A percentile compares a stretch with the other conserved stretches of the same genome.
Evolutionary conservation across 53 echinoderm and acorn worm species (phyloP).

Genomic region (Arbacia lixula): DNA sequence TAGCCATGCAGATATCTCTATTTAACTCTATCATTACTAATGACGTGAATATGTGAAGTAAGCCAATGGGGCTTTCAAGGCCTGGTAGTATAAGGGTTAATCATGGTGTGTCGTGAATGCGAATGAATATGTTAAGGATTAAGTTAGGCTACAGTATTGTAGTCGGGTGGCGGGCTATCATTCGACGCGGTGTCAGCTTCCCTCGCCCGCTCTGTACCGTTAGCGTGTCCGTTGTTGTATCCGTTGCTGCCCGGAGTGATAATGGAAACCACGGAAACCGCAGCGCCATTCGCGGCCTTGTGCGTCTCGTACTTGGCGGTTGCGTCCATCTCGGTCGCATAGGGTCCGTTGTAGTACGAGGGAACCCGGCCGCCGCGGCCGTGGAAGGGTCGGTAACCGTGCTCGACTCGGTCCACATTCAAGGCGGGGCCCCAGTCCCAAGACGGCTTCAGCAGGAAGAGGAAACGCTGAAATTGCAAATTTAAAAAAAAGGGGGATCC

Average conservation of each 20-base stretch:
- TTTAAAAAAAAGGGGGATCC: neutral
- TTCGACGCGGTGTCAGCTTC: conserved; percentile 40
- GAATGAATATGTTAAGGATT: no score
- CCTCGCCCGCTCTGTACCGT: neutral
- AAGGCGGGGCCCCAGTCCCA: conserved; percentile 89
- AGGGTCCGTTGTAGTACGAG: neutral
- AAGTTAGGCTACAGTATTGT: conserved; percentile 6
- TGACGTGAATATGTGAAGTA: no score
- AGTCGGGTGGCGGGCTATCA: conserved; percentile 37
- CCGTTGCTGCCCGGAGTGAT: no score
- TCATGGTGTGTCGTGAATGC: no score
- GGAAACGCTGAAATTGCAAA: conserved; percentile 64
- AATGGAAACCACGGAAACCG: neutral
- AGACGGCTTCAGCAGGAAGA: conserved; percentile 59
- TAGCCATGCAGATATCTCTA: no score
- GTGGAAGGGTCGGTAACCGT: conserved; percentile 70
- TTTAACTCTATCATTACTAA: no score
- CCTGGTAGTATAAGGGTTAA: no score
- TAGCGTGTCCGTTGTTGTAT: neutral
- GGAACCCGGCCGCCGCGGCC: conserved; percentile 17
- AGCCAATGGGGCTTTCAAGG: no score
- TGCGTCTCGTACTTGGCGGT: neutral
- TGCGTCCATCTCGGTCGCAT: conserved; percentile 1
- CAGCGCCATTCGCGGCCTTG: neutral
- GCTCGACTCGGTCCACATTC: conserved; percentile 72